phyloP scores from a whole-genome alignment of 2,888 invertebrate species.

The Portevinia maculata region DNA sequence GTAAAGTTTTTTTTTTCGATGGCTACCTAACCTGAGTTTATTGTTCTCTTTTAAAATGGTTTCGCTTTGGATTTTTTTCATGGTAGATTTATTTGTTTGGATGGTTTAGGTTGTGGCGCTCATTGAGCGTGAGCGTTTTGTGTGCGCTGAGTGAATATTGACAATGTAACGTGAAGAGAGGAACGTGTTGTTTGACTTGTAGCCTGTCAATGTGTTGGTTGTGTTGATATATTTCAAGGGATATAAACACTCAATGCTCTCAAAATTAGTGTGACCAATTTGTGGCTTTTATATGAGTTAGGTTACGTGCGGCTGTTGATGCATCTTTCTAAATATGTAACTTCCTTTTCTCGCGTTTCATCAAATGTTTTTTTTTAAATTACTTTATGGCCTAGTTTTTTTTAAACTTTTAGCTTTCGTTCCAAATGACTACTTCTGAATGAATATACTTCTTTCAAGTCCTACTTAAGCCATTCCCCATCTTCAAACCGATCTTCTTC shows the following conservation, averaged over 20 bases:
- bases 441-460: too few species aligned
- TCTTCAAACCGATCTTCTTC: too few species aligned
- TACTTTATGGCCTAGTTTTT: too few species aligned
- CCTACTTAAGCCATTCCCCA: too few species aligned
- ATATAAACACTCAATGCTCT: not conserved
- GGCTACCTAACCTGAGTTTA: slow-evolving; percentile 60
- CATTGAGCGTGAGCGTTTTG: slow-evolving; percentile 27
- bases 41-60: slow-evolving; percentile 52
- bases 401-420: too few species aligned
- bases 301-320: too few species aligned
- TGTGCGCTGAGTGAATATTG: slow-evolving; percentile 19
- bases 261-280: slow-evolving; percentile 2
- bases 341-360: too few species aligned
- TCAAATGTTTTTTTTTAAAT: too few species aligned
- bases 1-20: not conserved
- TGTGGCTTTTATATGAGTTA: not conserved
- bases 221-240: slow-evolving; percentile 2
- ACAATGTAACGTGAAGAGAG: slow-evolving; percentile 26
- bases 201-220: not conserved
- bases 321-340: too few species aligned
- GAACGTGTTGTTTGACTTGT: not conserved
- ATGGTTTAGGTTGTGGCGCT: slow-evolving; percentile 15
- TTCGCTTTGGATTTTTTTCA: not conserved
- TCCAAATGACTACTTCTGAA: too few species aligned
- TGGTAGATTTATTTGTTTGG: slow-evolving; percentile 3